phyloP scores from a whole-genome alignment of 2,113 vertebrate genomes.

The Hystrix brachyura region DNA sequence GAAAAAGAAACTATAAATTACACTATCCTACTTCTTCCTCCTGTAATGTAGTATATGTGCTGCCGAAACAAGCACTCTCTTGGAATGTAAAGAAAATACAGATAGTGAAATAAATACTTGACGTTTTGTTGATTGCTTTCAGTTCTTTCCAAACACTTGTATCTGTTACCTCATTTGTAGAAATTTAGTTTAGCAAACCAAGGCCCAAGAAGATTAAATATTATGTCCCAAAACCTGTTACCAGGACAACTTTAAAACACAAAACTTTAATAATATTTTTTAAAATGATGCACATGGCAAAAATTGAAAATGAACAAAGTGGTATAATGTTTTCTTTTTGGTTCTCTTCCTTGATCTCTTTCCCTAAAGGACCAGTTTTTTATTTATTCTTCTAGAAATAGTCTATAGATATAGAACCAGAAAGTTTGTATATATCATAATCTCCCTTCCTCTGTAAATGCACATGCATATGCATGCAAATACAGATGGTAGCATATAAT shows the following conservation, averaged over 20 bases:
- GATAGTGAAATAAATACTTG: conserved; percentile 6
- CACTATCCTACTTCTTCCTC: background rate
- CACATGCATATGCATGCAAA: background rate
- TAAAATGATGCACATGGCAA: background rate
- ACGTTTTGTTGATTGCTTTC: conserved; percentile 53
- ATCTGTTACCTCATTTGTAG: conserved; percentile 57
- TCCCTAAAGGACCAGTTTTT: background rate
- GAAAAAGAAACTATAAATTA: conserved; percentile 46
- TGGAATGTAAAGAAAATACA: background rate
- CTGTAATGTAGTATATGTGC: background rate
- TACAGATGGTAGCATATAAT: background rate
- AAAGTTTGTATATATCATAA: background rate
- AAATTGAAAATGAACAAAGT: conserved; percentile 22
- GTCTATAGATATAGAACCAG: conserved; percentile 15
- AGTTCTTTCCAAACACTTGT: conserved; percentile 57
- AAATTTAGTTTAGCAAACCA: conserved; percentile 37
- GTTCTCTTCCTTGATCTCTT: background rate
- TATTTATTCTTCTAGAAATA: conserved; percentile 52
- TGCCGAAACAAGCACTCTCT: background rate
- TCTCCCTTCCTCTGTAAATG: background rate
- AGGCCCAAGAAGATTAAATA: conserved; percentile 7
- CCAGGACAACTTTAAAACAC: conserved; percentile 31
- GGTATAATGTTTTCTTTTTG: background rate
- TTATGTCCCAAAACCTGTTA: background rate
- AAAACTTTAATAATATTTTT: background rate